phyloP scores from a whole-genome alignment of 2,888 invertebrate genomes.

The Phengaris arion region DNA sequence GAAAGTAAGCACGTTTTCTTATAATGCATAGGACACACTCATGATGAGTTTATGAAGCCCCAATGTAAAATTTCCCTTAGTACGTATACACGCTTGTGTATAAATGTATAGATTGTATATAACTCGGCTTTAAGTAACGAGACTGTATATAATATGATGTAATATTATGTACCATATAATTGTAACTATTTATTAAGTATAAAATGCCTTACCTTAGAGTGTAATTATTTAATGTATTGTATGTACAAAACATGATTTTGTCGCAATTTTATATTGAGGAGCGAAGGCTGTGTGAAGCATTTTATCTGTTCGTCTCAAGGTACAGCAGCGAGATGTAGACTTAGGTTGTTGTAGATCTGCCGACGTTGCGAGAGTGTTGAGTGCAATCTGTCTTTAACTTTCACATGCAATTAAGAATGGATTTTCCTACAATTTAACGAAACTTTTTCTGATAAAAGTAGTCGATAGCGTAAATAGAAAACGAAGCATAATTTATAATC shows the following conservation, averaged over 20 bases:
- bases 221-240: conserved; percentile 53
- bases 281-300: conserved; percentile 73
- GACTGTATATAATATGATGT: conserved; percentile 73
- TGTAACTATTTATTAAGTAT: conserved; percentile 71
- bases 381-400: conserved; percentile 55
- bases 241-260: conserved; percentile 56
- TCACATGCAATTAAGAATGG: conserved; percentile 31
- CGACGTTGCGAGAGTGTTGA: conserved; percentile 42
- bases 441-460: not conserved
- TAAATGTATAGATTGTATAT: conserved; percentile 53
- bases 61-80: conserved; percentile 25
- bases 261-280: conserved; percentile 47
- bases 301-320: conserved; percentile 45
- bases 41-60: not conserved
- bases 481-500: conserved; percentile 3
- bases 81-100: conserved; percentile 31
- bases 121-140: conserved; percentile 72
- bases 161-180: conserved; percentile 59
- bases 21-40: conserved; percentile 33
- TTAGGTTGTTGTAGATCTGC: conserved; percentile 60
- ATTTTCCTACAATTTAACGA: not conserved
- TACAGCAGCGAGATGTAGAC: conserved; percentile 45
- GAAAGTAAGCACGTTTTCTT: conserved; percentile 50
- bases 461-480: not conserved
- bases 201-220: conserved; percentile 69